Evolutionary conservation across 2,113 vertebrate species (phyloP).

Genomic region (Smithornis capensis): DNA sequence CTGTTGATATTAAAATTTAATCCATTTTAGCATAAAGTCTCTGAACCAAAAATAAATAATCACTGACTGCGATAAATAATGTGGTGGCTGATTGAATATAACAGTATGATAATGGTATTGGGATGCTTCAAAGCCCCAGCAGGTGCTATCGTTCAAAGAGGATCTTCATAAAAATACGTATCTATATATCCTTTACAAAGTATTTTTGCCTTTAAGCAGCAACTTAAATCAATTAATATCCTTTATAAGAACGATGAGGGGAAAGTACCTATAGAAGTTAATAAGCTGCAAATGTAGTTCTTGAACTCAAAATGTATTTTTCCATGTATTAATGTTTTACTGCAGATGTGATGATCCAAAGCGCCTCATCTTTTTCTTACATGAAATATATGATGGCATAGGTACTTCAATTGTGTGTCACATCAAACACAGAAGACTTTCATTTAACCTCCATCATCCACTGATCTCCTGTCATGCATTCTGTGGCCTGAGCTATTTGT

Average conservation of each 20-base stretch:
- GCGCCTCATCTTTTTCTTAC: background rate
- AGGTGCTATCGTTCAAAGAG: background rate
- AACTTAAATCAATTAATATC: background rate
- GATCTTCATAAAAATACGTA: background rate
- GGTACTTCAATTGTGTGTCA: background rate
- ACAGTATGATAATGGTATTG: background rate
- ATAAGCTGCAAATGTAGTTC: background rate
- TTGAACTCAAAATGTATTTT: background rate
- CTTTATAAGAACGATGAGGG: background rate
- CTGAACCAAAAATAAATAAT: conserved; percentile 25
- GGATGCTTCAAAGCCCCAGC: background rate
- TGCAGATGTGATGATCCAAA: background rate
- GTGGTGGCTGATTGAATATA: background rate
- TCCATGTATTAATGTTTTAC: background rate
- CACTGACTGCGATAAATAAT: background rate
- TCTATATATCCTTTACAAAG: background rate
- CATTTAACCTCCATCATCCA: background rate
- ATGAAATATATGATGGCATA: background rate
- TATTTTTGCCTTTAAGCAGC: background rate
- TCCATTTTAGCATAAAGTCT: background rate
- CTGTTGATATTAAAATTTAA: conserved; percentile 11
- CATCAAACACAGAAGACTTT: background rate
- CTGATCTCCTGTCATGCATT: background rate
- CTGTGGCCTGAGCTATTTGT: background rate
- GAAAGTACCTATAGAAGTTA: background rate